Evolutionary conservation across 1,140 invertebrate genomes (phyloP).

Genomic region (Penaeus chinensis): DNA sequence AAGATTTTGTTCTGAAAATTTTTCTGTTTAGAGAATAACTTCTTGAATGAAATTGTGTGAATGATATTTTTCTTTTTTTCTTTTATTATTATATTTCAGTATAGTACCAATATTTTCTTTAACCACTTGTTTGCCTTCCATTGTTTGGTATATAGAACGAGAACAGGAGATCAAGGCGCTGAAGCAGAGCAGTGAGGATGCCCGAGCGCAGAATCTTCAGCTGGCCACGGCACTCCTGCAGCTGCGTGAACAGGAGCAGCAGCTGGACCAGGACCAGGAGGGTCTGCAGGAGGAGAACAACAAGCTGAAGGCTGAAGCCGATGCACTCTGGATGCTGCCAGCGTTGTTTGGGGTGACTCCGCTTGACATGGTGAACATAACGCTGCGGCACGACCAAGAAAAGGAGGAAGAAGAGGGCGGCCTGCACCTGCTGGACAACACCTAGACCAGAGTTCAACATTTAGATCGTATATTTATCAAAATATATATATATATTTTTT

Average conservation of each 20-base stretch:
- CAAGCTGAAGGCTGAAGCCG: conserved; percentile 37
- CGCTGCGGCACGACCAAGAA: conserved; percentile 1
- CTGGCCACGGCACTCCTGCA: conserved; percentile 19
- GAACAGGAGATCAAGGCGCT: conserved; percentile 47
- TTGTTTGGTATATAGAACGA: conserved; percentile 18
- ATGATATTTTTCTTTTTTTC: background rate
- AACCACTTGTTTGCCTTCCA: background rate
- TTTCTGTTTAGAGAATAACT: background rate
- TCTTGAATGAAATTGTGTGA: background rate
- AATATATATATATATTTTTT: too few relatives aligned
- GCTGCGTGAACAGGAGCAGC: conserved; percentile 30
- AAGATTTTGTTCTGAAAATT: background rate
- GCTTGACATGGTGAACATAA: conserved; percentile 46
- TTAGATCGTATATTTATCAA: too few relatives aligned
- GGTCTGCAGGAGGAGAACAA: conserved; percentile 20
- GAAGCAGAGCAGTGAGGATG: conserved; percentile 34
- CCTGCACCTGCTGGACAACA: too few relatives aligned
- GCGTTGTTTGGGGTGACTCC: conserved; percentile 50
- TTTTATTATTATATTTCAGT: background rate
- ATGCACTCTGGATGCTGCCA: conserved; percentile 43
- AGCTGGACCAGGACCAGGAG: conserved; percentile 26
- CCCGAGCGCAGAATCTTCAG: conserved; percentile 20
- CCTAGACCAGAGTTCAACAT: too few relatives aligned
- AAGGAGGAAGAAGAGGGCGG: conserved; percentile 6
- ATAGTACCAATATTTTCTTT: background rate